phyloP scores from a whole-genome alignment of 1,140 invertebrate genomes.

The Microplitis demolitor region DNA sequence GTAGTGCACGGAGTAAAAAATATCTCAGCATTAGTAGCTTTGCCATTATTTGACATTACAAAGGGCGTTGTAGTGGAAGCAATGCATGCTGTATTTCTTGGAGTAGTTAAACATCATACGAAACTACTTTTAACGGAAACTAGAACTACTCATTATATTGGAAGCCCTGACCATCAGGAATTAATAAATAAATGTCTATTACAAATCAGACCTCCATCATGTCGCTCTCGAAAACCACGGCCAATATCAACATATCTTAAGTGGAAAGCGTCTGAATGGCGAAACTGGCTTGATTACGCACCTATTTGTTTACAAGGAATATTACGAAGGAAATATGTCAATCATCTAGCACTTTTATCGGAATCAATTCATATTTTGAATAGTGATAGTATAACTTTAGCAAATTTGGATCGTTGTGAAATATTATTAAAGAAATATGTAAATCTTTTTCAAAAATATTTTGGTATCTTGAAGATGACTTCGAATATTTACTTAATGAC shows the following conservation, averaged over 20 bases:
- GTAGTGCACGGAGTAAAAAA: not conserved
- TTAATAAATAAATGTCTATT: not conserved
- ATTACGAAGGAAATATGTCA: constrained; percentile 17
- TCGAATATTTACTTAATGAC: constrained; percentile 29
- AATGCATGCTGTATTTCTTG: constrained; percentile 13
- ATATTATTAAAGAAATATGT: constrained; percentile 20
- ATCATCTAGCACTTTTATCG: constrained; percentile 16
- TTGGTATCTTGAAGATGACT: constrained; percentile 20
- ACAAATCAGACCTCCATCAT: constrained; percentile 9
- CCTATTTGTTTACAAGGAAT: constrained; percentile 15
- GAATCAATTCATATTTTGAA: constrained; percentile 25
- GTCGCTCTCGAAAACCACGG: not conserved
- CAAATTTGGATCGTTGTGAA: constrained; percentile 15
- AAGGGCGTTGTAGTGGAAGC: not conserved
- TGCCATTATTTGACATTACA: not conserved
- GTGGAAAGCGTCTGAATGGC: constrained; percentile 34
- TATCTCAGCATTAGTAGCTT: not conserved
- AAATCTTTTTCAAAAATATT: constrained; percentile 12
- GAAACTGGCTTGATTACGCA: constrained; percentile 25
- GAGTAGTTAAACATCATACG: constrained; percentile 3
- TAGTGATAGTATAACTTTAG: constrained; percentile 13
- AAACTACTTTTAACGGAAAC: not conserved
- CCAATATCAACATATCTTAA: not conserved
- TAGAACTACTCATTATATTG: not conserved
- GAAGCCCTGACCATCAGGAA: not conserved